Conservation (phyloP, 2,113 vertebrate genomes). For the Phodopus roborovskii region DNA sequence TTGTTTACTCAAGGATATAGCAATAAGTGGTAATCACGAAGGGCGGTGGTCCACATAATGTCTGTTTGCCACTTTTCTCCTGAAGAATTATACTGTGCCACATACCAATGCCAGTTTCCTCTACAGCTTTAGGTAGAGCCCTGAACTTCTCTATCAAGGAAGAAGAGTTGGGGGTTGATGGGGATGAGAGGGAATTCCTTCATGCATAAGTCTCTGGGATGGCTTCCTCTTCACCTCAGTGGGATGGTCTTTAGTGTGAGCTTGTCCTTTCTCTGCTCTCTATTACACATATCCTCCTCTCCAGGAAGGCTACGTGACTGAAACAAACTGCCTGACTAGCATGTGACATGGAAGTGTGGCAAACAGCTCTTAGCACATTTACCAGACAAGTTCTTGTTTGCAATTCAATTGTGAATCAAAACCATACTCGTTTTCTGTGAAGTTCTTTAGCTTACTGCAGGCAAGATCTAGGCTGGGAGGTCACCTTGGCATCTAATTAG, state of each 20-base stretch:
- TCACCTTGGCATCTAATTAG: background rate
- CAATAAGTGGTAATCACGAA: background rate
- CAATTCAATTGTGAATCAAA: background rate
- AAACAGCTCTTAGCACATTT: slow-evolving; percentile 22
- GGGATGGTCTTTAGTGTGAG: background rate
- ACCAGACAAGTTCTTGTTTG: background rate
- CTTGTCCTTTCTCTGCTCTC: background rate
- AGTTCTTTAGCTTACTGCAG: background rate
- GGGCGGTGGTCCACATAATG: background rate
- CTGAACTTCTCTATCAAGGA: background rate
- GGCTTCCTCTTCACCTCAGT: background rate
- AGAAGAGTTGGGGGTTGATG: background rate
- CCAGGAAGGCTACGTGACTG: background rate
- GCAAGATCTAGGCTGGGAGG: background rate
- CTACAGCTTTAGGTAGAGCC: background rate
- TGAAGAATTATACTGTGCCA: background rate
- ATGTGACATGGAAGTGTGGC: background rate
- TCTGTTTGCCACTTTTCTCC: background rate
- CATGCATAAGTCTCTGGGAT: background rate
- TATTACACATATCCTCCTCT: background rate
- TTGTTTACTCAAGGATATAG: background rate
- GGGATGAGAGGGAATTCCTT: background rate
- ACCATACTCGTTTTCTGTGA: background rate
- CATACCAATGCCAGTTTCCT: background rate
- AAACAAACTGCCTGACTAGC: background rate